A percentile compares a stretch with the other conserved stretches of the same genome.
Conservation (phyloP, 2,113 vertebrate species). For the Pachyramphus minor region DNA sequence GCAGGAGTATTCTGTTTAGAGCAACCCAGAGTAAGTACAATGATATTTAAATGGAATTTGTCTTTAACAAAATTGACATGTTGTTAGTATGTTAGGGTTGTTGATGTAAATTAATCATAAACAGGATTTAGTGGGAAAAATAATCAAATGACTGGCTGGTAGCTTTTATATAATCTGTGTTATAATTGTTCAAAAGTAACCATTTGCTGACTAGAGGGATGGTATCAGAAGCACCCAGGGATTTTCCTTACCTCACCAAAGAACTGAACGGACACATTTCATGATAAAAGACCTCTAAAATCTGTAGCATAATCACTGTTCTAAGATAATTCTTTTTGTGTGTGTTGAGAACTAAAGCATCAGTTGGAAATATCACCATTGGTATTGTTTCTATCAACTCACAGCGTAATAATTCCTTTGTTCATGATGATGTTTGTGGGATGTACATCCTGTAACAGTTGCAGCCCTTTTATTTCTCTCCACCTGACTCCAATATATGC, state of each 20-base stretch:
- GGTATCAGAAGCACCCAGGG: too few species aligned
- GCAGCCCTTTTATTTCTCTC: neutral
- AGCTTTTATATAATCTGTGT: neutral
- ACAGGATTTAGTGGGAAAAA: neutral
- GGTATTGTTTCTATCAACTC: neutral
- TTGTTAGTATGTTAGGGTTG: neutral
- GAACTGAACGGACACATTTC: neutral
- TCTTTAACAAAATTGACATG: neutral
- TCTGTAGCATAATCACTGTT: neutral
- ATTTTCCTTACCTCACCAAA: neutral
- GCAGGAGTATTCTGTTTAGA: neutral
- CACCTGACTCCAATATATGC: neutral
- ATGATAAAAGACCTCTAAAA: neutral
- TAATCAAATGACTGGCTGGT: neutral
- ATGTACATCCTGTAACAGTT: accelerated
- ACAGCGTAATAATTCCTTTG: neutral
- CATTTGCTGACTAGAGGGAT: neutral
- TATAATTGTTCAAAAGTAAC: neutral
- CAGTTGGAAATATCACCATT: neutral
- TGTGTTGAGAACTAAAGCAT: neutral
- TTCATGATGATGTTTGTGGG: neutral
- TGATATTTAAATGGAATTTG: neutral
- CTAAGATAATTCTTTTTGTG: accelerated
- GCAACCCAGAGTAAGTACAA: neutral
- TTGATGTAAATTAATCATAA: neutral